phyloP scores from a whole-genome alignment of 2,797 vertebrate species.

The Brachyrhaphis roseni region DNA sequence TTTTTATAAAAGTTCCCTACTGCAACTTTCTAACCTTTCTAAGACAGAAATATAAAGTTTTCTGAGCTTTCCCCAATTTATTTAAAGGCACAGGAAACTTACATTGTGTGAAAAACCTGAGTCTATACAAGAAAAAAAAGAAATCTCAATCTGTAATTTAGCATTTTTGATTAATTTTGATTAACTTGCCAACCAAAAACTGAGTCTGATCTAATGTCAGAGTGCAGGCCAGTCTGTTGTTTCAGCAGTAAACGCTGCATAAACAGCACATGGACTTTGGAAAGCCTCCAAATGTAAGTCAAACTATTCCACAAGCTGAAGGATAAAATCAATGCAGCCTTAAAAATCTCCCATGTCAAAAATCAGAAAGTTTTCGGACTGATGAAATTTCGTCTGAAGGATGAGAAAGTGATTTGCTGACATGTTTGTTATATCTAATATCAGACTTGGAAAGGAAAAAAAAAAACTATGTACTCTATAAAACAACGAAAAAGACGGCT shows the following conservation, averaged over 20 bases:
- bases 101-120: no score
- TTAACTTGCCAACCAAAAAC: not conserved
- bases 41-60: not conserved
- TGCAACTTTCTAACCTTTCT: no score
- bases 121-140: not conserved
- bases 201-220: not conserved
- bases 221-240: constrained; percentile 40
- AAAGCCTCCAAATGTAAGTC: constrained; percentile 53
- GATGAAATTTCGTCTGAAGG: constrained; percentile 43
- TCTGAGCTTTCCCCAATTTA: no score
- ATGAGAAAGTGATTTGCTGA: constrained; percentile 55
- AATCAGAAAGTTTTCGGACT: constrained; percentile 27
- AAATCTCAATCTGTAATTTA: not conserved
- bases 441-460: constrained; percentile 12
- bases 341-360: constrained; percentile 48
- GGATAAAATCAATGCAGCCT: constrained; percentile 59
- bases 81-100: no score
- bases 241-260: constrained; percentile 53
- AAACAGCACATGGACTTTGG: constrained; percentile 41
- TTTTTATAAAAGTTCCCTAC: no score
- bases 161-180: not conserved
- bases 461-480: not conserved
- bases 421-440: constrained; percentile 9
- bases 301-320: constrained; percentile 53
- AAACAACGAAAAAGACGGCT: constrained; percentile 4